Base-by-base conservation (phyloP, 2,797 vertebrate genomes). In the Antrozous pallidus region DNA sequence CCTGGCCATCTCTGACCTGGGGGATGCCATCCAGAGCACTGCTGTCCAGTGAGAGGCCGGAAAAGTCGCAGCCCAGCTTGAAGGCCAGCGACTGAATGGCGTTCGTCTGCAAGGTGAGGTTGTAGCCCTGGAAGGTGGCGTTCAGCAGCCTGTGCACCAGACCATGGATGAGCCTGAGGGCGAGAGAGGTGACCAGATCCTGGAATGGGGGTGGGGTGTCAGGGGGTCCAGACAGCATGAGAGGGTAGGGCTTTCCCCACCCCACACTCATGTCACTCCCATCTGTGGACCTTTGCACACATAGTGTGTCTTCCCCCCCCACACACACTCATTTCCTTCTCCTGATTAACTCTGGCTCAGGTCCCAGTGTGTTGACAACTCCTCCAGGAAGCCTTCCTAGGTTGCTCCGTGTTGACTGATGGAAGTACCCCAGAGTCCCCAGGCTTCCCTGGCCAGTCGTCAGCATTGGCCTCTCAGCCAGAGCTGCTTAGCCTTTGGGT, bases 31-130 rank as follows among this genome's bases (percentile, higher is more conserved):
- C 0, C 58, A 58, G 2, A 5, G 24, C 0, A 0, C 10, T 0
- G 0, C 93, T 96, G 61, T 20, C 63, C 81, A 97, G 8, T 0
- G 80, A 69, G 5, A 97, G 93, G 26, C 97, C 96, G 0, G 42
- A 0, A 26, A 97, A 97, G 65, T 78, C 4, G 0, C 85, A 96
- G 40, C 20, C 8, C 85, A 97, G 83, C 70, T 91, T 91, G 85
- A 97, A 94, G 42, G 91, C 77, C 73, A 97, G 86, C 4, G 93
- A 63, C 88, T 97, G 96, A 49, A 97, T 97, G 38, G 3, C 45
- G 3, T 1, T 0, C 0, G 85, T 91, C 75, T 47, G 45, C 80
- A 94, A 8, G 16, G 63, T 93, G 82, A 95, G 24, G 28, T 42
- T 91, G 65, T 3, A 0, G 6, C 79, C 86, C 0, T 0, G 0